Evolutionary conservation across 2,888 invertebrate species (phyloP), one percentile per base, ranked within the genome.

Genomic region (Antitype chi): DNA sequence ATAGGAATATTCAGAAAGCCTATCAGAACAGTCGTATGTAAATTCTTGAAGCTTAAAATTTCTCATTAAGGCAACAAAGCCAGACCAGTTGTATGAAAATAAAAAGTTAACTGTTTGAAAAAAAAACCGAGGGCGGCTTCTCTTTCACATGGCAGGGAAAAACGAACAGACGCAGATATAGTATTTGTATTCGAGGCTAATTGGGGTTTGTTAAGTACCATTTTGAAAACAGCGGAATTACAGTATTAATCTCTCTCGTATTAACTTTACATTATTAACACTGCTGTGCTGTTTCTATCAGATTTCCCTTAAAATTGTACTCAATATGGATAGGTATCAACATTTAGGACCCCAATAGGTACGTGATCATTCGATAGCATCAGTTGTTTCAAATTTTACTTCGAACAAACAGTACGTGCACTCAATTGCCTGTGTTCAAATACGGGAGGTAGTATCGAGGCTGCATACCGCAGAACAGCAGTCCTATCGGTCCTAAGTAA

Each of bases 11-110:
- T 80, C 53, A 70, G 47, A 92, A 90, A 91, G 90, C 88, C 82
- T 72, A 80, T 66, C 67, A 62, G 72, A 78, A 72, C 74, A 75
- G 76, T 80, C 82, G 84, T 88, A 89, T 87, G 85, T 87, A 88
- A 55, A 88, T 88, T 81, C 85, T 60, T 85, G 83, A 84, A 87
- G 87, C 87, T 89, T 89, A 84, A 88, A 90, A 91, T 90, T 90
- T 89, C 91, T 90, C 88, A 89, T 91, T 89, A 89, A 83, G 75
- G 82, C 85, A 88, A 92, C 90, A 90, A 89, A 89, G 86, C 86
- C 85, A 83, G 60, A 63, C 74, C 77, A 85, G 69, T 82, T 78
- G 52, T 68, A 85, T 76, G 70, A 82, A 87, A 87, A 84, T 74
- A 75, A 85, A 84, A 86, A 60, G 70, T 66, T 79, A 81, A 77